phyloP scores from a whole-genome alignment of 1,140 invertebrate genomes.

The Danaus plexippus region DNA sequence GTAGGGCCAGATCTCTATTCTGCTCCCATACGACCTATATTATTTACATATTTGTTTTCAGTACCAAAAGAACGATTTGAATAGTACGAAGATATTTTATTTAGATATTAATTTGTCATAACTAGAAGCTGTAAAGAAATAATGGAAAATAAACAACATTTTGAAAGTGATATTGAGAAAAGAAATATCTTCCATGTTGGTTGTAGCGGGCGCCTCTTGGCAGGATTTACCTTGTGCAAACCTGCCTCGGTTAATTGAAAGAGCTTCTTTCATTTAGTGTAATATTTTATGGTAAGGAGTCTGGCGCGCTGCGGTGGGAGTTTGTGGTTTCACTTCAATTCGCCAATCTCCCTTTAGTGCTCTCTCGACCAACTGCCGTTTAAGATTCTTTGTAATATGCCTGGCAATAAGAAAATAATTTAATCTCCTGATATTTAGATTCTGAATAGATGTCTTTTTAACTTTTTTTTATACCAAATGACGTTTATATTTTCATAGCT shows the following conservation, averaged over 20 bases:
- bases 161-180: slow-evolving; percentile 31
- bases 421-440: slow-evolving; percentile 36
- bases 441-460: slow-evolving; percentile 54
- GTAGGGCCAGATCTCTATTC: slow-evolving; percentile 38
- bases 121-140: slow-evolving; percentile 7
- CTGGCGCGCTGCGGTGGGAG: slow-evolving; percentile 31
- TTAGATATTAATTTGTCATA: neutral
- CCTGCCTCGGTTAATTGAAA: slow-evolving; percentile 67
- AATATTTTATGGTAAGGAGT: slow-evolving; percentile 61
- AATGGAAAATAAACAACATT: slow-evolving; percentile 2
- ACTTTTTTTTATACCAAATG: slow-evolving; percentile 40
- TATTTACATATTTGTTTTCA: neutral
- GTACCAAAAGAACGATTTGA: slow-evolving; percentile 1
- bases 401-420: slow-evolving; percentile 57
- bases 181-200: slow-evolving; percentile 41
- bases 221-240: slow-evolving; percentile 63
- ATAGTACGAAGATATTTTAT: neutral
- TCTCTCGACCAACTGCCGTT: slow-evolving; percentile 36
- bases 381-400: slow-evolving; percentile 43
- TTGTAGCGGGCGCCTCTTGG: slow-evolving; percentile 41
- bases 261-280: slow-evolving; percentile 65
- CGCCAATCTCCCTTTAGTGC: slow-evolving; percentile 36
- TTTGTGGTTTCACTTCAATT: slow-evolving; percentile 44
- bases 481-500: too few relatives aligned
- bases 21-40: slow-evolving; percentile 5